Percentiles rank a stretch among this genome's conserved stretches.
phyloP scores from a whole-genome alignment of 2,888 invertebrate genomes.

The Nemotelus nigrinus region DNA sequence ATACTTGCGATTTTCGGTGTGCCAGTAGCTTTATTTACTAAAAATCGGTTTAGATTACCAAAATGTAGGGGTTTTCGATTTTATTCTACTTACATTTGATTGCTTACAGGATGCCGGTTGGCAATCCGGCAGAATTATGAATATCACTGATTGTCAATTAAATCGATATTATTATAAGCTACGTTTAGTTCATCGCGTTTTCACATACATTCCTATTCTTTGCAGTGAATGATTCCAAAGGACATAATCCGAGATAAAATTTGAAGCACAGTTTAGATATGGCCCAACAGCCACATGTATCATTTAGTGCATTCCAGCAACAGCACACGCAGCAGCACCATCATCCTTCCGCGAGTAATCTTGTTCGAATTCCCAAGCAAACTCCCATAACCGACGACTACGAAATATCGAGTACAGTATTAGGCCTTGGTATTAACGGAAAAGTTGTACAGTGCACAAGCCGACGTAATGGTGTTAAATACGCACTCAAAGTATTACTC shows the following conservation, averaged over 20 bases:
- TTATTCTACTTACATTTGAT: no score
- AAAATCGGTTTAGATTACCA: no score
- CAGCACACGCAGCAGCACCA: not conserved
- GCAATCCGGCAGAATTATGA: no score
- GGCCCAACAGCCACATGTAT: constrained; percentile 22
- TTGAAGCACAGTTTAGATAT: not conserved
- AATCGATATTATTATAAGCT: not conserved
- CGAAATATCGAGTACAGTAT: constrained; percentile 89
- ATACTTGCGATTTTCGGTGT: no score
- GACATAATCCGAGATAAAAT: not conserved
- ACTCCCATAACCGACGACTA: constrained; percentile 90
- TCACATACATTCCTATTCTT: not conserved
- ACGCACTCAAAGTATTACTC: constrained; percentile 91
- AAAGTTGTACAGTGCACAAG: constrained; percentile 96
- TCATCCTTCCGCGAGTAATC: not conserved
- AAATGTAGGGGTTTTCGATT: no score
- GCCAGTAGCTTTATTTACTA: no score
- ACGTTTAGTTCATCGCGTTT: not conserved
- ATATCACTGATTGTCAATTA: no score
- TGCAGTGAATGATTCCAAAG: constrained; percentile 2
- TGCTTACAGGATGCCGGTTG: no score
- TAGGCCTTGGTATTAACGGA: constrained; percentile 97
- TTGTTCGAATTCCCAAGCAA: constrained; percentile 70
- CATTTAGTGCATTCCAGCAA: not conserved
- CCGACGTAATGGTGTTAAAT: constrained; percentile 79